Base-by-base conservation (phyloP, 2,888 invertebrate species). In the Dioctria rufipes region DNA sequence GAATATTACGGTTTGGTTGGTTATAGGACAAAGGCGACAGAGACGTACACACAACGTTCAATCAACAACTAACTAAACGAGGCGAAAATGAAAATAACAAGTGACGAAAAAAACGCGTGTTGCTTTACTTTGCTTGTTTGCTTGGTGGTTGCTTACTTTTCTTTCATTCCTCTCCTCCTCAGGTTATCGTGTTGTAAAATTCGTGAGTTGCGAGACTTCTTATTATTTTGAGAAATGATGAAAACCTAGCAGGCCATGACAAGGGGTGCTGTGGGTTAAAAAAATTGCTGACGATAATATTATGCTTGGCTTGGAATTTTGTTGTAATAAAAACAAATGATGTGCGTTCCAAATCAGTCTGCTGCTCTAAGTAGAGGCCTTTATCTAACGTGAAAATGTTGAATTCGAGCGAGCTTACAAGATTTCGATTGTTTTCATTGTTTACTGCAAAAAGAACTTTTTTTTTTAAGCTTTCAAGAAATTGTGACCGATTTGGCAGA, bases 201-300 rank as follows among this genome's bases (percentile, higher is more conserved):
- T 25, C 25, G 25, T 2, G 25, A 25, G 1, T 25, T 2, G 25
- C 71, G 37, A 25, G 39, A n/a, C 11, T 25, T 60, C 11, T 75
- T 61, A 5, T 75, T 75, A 75, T 75, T 75, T 75, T 61, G 75
- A 61, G 75, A 60, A 61, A 75, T 75, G 75, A 75, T 75, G 75
- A 75, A 58, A 75, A 46, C 46, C 8, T 46, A 46, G 46, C 25
- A 1, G 51, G 42, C 54, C 54, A n/a, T 54, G 51, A n/a, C 46
- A 9, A 51, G 58, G 61, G 61, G 43, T 25, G 60, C 43, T 11
- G 54, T 51, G 3, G 54, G 54, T 25, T 25, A 25, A 25, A 25
- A 25, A 25, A 25, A 25, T 67, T 39, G 73, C 73, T 73, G 73
- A 54, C 58, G 73, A 58, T 58, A 58, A 54, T 51, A 73, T 25